Evolutionary conservation across 1,140 invertebrate species (phyloP), one percentile per base, ranked within the genome.

Genomic region (Alviniconcha marisindica): DNA sequence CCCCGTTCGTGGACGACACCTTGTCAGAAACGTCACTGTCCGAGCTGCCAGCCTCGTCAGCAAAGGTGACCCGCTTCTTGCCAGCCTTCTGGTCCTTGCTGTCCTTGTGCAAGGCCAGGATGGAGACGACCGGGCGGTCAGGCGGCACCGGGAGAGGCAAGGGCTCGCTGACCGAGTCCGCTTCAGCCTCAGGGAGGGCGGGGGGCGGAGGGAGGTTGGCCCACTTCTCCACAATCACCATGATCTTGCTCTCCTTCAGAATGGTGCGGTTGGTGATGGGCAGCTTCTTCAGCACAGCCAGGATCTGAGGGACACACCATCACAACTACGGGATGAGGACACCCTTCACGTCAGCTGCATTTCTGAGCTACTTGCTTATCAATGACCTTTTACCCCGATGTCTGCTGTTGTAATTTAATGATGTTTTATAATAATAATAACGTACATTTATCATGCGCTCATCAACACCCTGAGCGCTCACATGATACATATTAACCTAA

Each of bases 191-290:
- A 76, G 80, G 73, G 28, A 84, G 80, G 66, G 87, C 86, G 0
- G 84, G 82, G 2, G 84, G 84, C 7, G 74, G 84, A 63, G 84
- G 73, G 28, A 82, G 28, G 28, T 81, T 82, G 14, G 88, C 83
- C 87, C 88, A 89, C 87, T 86, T 88, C 91, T 98, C 95, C 66
- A 99, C 96, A 28, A 97, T 95, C 38, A 83, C 85, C 77, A 94
- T 87, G 71, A 99, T 96, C 91, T 98, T 97, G 89, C 97, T 98
- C 87, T 99, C 97, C 91, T 96, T 96, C 2, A 99, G 94, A 94
- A 98, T 96, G 0, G 97, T 98, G 92, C 97, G 98, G 92, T 98
- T 98, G 1, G 96, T 96, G 83, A 99, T 98, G 7, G 98, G 97
- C 78, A 99, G 94, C 69, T 95, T 95, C 78, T 96, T 95, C 54